Evolutionary conservation across 1,140 invertebrate species (phyloP).

Genomic region (Cephus cinctus): DNA sequence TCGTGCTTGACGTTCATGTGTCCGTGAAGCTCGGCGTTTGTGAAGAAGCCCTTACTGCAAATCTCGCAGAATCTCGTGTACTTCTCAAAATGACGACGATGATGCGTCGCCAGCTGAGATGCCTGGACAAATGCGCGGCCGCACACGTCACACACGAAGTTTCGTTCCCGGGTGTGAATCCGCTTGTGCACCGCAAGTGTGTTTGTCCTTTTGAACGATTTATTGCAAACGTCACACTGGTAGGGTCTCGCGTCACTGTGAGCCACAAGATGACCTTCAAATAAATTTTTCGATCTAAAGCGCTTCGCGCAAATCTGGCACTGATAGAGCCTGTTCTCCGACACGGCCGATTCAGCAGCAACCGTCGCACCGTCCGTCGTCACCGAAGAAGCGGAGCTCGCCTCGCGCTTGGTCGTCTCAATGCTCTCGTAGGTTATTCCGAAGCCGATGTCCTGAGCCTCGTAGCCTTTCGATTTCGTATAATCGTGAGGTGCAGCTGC

Average conservation of each 20-base stretch:
- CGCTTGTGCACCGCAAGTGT: conserved; percentile 49
- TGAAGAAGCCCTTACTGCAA: conserved; percentile 54
- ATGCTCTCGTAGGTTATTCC: not conserved
- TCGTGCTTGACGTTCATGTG: conserved; percentile 46
- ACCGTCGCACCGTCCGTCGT: not conserved
- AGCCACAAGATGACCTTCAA: conserved; percentile 53
- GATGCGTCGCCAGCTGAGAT: conserved; percentile 45
- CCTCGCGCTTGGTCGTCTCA: not conserved
- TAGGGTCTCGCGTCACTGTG: conserved; percentile 55
- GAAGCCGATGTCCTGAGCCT: not conserved
- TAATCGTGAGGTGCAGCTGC: too few relatives aligned
- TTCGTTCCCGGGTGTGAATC: conserved; percentile 42
- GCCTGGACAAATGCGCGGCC: conserved; percentile 47
- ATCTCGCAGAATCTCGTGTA: conserved; percentile 44
- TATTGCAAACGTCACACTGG: conserved; percentile 52
- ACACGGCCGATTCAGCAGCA: conserved; percentile 16
- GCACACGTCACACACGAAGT: conserved; percentile 49
- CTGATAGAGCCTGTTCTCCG: conserved; percentile 39
- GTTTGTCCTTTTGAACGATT: conserved; percentile 51
- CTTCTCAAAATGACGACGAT: conserved; percentile 46
- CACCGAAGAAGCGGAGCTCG: not conserved
- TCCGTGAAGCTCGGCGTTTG: conserved; percentile 41
- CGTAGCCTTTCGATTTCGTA: not conserved
- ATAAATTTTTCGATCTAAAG: conserved; percentile 53
- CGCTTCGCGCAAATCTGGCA: conserved; percentile 54